These are phyloP conservation scores for Drosophila serrata DNA, from an alignment of 1,140 invertebrate species.

Conservation along the genomic window DNA sequence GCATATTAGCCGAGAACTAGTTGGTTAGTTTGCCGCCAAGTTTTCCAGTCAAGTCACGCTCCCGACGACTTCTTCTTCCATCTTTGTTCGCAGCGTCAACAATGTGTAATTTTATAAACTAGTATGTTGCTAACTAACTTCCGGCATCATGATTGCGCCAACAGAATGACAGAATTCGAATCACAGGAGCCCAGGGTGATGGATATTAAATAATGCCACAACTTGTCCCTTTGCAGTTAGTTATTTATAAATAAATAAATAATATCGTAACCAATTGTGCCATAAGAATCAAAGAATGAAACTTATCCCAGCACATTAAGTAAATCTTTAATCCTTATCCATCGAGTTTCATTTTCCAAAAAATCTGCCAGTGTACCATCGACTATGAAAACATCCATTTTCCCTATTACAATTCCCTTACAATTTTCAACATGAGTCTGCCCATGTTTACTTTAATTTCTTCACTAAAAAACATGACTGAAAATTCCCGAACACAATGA, in stretches of 20 bases:
- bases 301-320: no score
- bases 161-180: slow-evolving; percentile 2
- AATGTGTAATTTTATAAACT: slow-evolving; percentile 57
- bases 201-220: background rate
- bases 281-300: no score
- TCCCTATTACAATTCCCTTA: background rate
- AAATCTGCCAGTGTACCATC: slow-evolving; percentile 12
- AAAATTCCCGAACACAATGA: slow-evolving; percentile 25
- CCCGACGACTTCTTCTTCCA: slow-evolving; percentile 23
- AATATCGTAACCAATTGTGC: background rate
- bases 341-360: background rate
- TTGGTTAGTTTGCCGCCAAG: slow-evolving; percentile 18
- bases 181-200: background rate
- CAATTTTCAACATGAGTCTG: slow-evolving; percentile 25
- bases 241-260: background rate
- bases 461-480: slow-evolving; percentile 43
- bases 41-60: slow-evolving; percentile 50
- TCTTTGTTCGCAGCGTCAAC: slow-evolving; percentile 47
- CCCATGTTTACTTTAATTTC: slow-evolving; percentile 50
- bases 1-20: slow-evolving; percentile 40
- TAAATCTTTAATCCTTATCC: background rate
- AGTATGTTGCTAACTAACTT: slow-evolving; percentile 52
- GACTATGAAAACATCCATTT: slow-evolving; percentile 24
- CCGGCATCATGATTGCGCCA: slow-evolving; percentile 44
- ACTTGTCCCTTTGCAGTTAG: background rate